These are phyloP conservation scores for Ramphastos sulfuratus DNA, from an alignment of 2,113 vertebrate species.

Conservation along the genomic window DNA sequence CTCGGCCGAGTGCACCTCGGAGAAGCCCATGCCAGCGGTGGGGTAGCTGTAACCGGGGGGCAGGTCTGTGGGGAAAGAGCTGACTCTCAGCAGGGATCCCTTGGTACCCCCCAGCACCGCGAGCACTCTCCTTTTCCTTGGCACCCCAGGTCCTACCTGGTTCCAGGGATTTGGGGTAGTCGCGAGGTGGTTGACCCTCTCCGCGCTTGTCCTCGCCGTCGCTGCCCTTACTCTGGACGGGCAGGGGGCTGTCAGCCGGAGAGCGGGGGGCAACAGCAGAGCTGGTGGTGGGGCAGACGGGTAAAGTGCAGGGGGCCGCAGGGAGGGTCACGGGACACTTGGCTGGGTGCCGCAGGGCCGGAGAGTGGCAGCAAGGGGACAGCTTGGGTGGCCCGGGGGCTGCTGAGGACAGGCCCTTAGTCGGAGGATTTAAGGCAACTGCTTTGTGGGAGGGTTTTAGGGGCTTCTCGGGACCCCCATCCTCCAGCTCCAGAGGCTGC, in stretches of 20 bases:
- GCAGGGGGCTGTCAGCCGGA: conserved; percentile 83
- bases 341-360: conserved; percentile 77
- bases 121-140: neutral
- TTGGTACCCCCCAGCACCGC: neutral
- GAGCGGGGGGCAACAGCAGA: conserved; percentile 79
- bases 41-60: conserved; percentile 86
- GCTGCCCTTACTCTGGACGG: conserved; percentile 77
- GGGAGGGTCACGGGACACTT: conserved; percentile 76
- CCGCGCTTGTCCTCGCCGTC: conserved; percentile 81
- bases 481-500: conserved; percentile 80
- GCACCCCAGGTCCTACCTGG: conserved; percentile 76
- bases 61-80: conserved; percentile 75
- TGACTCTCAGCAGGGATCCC: fast-evolving
- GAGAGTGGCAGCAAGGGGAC: conserved; percentile 90
- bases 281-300: conserved; percentile 78
- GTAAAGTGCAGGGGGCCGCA: conserved; percentile 85
- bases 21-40: conserved; percentile 78
- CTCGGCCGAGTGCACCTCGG: conserved; percentile 80
- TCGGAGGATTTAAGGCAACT: conserved; percentile 84
- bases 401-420: conserved; percentile 76
- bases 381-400: conserved; percentile 79
- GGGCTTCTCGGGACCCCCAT: conserved; percentile 82
- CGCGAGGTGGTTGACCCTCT: conserved; percentile 78
- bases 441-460: conserved; percentile 86
- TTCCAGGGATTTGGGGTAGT: conserved; percentile 84